Conservation (phyloP, 2,113 vertebrate species). For the Poeciliopsis prolifica region DNA sequence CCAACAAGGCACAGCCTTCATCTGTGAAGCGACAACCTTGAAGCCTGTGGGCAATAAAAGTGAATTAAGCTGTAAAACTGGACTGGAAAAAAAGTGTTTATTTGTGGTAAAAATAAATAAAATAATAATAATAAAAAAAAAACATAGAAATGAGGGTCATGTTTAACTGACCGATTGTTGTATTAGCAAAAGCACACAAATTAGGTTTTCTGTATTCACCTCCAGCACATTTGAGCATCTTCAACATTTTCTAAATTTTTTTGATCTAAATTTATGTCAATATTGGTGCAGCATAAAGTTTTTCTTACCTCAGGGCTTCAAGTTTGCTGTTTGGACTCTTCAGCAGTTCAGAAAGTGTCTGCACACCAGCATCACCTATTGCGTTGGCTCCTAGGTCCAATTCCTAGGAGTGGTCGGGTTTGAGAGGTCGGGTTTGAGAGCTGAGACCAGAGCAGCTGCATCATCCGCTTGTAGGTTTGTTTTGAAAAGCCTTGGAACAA, state of each 20-base stretch:
- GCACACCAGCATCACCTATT: background rate
- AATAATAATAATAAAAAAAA: too few relatives aligned
- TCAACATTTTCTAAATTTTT: too few relatives aligned
- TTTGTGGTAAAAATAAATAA: too few relatives aligned
- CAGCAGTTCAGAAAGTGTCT: constrained; percentile 1
- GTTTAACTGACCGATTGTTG: too few relatives aligned
- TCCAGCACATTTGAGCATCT: too few relatives aligned
- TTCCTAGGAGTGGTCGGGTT: constrained; percentile 6
- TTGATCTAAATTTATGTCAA: background rate
- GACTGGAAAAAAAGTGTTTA: background rate
- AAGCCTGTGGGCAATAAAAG: constrained; percentile 3
- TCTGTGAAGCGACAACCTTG: constrained; percentile 9
- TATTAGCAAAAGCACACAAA: too few relatives aligned
- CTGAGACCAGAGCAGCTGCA: background rate
- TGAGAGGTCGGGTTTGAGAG: constrained; percentile 5
- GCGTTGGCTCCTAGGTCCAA: background rate
- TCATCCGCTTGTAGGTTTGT: background rate
- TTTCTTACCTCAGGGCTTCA: constrained; percentile 2
- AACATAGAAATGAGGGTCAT: too few relatives aligned
- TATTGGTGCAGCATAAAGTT: background rate
- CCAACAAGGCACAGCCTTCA: background rate
- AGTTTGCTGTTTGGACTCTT: constrained; percentile 11
- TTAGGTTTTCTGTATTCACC: too few relatives aligned
- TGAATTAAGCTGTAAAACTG: background rate
- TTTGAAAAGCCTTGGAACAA: background rate